phyloP scores from a whole-genome alignment of 37 sponge, comb jelly and placozoan genomes.

The Spongilla lacustris region DNA sequence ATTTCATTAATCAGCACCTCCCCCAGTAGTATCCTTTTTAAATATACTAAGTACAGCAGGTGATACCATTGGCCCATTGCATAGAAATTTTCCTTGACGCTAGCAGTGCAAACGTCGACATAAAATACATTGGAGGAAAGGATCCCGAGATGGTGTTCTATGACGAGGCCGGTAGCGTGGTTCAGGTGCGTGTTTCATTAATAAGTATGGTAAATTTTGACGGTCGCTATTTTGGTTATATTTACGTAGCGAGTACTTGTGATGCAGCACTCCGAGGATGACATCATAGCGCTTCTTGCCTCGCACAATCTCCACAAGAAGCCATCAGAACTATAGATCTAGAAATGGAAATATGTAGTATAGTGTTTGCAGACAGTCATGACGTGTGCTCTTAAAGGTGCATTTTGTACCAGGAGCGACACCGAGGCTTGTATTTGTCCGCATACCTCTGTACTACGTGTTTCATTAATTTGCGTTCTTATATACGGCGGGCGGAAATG shows the following conservation, averaged over 20 bases:
- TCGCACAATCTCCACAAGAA: slow-evolving; percentile 34
- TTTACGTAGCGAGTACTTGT: slow-evolving; percentile 41
- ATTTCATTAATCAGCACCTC: slow-evolving; percentile 72
- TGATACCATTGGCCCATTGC: background rate
- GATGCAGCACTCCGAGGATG: slow-evolving; percentile 45
- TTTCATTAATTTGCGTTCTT: background rate
- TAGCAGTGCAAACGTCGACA: slow-evolving; percentile 63
- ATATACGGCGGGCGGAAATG: slow-evolving; percentile 10
- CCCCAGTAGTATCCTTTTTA: slow-evolving; percentile 82
- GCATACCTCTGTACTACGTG: background rate
- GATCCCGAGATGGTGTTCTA: slow-evolving; percentile 78
- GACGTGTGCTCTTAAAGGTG: slow-evolving; percentile 1
- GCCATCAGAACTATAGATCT: background rate
- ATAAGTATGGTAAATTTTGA: too few species aligned
- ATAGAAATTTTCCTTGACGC: slow-evolving; percentile 18
- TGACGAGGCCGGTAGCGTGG: slow-evolving; percentile 35
- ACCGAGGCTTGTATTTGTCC: background rate
- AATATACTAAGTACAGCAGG: too few species aligned
- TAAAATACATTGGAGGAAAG: slow-evolving; percentile 79
- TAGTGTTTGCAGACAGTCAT: background rate
- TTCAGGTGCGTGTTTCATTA: slow-evolving; percentile 38
- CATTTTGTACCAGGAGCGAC: background rate
- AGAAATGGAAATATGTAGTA: background rate
- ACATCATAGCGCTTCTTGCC: slow-evolving; percentile 47
- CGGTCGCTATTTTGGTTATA: too few species aligned